A percentile compares a stretch with the other conserved stretches of the same genome.
Evolutionary conservation across 2,888 invertebrate species (phyloP).

Genomic region (Biston stratarius): DNA sequence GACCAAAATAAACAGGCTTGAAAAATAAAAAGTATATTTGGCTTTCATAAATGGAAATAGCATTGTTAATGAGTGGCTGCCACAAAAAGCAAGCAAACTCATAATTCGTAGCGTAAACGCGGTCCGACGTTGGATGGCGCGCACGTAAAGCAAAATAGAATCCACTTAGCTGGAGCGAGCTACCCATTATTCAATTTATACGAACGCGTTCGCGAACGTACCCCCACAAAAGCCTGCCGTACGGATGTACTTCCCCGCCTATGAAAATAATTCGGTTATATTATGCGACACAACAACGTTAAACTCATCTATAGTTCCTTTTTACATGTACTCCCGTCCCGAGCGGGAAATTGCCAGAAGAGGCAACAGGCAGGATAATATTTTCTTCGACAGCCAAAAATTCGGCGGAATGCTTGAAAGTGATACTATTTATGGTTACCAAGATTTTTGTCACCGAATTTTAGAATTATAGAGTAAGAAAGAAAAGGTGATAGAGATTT

Average conservation of each 20-base stretch:
- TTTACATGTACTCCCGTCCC: constrained; percentile 2
- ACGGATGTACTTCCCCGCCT: constrained; percentile 49
- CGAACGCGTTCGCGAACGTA: constrained; percentile 54
- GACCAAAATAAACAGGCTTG: constrained; percentile 10
- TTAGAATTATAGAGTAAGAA: not conserved
- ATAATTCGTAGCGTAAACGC: constrained; percentile 54
- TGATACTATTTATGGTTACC: not conserved
- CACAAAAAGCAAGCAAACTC: constrained; percentile 48
- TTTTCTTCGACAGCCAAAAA: constrained; percentile 3
- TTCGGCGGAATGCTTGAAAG: constrained; percentile 8
- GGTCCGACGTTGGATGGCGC: constrained; percentile 56
- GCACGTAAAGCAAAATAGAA: constrained; percentile 75
- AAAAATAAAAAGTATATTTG: constrained; percentile 13
- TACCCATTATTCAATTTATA: constrained; percentile 80
- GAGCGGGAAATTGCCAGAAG: constrained; percentile 19
- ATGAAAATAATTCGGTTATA: constrained; percentile 38
- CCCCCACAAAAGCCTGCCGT: constrained; percentile 59
- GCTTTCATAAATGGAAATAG: constrained; percentile 41
- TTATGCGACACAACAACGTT: constrained; percentile 30
- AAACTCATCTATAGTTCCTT: constrained; percentile 26
- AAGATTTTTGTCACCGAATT: not conserved
- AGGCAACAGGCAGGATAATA: constrained; percentile 18
- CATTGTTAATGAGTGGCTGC: constrained; percentile 50
- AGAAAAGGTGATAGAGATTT: constrained; percentile 3
- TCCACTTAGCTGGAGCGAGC: constrained; percentile 75